Percentiles rank a stretch among this genome's conserved stretches.
These are phyloP conservation scores for Dinomys branickii DNA, from an alignment of 2,113 vertebrate species.

Conservation along the genomic window DNA sequence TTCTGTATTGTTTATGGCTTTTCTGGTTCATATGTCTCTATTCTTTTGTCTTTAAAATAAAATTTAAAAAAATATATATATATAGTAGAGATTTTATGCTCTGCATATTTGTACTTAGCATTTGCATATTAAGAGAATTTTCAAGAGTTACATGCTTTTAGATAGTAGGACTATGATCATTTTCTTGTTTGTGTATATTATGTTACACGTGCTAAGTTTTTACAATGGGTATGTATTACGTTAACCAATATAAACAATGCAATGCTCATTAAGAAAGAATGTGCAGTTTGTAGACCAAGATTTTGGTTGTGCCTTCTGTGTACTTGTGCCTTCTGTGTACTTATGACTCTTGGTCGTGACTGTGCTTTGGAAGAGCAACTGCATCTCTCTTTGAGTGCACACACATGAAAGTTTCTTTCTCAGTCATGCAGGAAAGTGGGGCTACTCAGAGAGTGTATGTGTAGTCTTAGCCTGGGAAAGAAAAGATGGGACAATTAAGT, in stretches of 20 bases:
- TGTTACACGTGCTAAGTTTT: background rate
- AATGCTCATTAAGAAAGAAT: too few relatives aligned
- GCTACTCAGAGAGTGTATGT: background rate
- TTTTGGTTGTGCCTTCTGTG: background rate
- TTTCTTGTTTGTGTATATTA: background rate
- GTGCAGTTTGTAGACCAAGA: background rate
- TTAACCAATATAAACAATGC: background rate
- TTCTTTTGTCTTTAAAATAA: too few relatives aligned
- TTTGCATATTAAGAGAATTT: conserved; percentile 38
- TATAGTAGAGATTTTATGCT: too few relatives aligned
- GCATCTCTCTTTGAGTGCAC: background rate
- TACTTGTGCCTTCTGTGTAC: background rate
- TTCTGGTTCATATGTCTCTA: too few relatives aligned
- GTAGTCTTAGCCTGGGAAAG: background rate
- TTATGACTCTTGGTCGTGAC: background rate
- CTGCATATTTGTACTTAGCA: too few relatives aligned
- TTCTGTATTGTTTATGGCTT: too few relatives aligned
- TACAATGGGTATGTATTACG: background rate
- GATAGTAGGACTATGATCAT: background rate
- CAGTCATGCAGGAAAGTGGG: background rate
- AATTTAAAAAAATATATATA: too few relatives aligned
- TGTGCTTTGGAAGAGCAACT: background rate
- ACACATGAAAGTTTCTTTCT: background rate
- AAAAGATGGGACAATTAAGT: background rate
- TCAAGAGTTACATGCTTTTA: conserved; percentile 32